These are phyloP conservation scores for Lasioglossum oenotherae DNA, from an alignment of 2,888 invertebrate species.

Conservation along the genomic window DNA sequence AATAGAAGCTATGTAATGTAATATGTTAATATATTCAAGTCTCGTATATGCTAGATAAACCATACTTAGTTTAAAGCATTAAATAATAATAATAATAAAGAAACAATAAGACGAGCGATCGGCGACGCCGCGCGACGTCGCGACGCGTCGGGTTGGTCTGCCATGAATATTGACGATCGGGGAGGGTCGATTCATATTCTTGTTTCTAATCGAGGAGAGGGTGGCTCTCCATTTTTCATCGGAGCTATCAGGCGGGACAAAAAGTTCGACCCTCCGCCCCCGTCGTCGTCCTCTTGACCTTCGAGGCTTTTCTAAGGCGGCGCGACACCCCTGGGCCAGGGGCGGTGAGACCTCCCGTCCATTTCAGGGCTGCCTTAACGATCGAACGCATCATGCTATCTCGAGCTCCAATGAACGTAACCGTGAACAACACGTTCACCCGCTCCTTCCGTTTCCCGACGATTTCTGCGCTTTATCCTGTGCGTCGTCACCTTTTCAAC, in stretches of 20 bases:
- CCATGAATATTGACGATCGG: slow-evolving; percentile 69
- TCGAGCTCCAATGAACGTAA: slow-evolving; percentile 61
- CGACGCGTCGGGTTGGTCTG: slow-evolving; percentile 27
- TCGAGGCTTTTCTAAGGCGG: background rate
- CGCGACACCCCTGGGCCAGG: background rate
- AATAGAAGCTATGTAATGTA: too few species aligned
- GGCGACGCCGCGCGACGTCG: background rate
- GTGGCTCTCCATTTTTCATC: slow-evolving; percentile 70
- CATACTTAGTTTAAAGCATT: too few species aligned
- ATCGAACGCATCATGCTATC: slow-evolving; percentile 72
- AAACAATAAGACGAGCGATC: background rate
- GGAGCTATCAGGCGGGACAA: slow-evolving; percentile 61
- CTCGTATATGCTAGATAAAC: too few species aligned
- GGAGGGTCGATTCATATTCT: slow-evolving; percentile 64
- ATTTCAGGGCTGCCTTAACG: slow-evolving; percentile 59
- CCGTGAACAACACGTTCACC: slow-evolving; percentile 41
- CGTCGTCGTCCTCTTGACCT: background rate
- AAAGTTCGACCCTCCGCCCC: slow-evolving; percentile 36
- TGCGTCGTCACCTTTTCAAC: slow-evolving; percentile 3
- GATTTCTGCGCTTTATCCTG: background rate
- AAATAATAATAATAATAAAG: too few species aligned
- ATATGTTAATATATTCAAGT: too few species aligned
- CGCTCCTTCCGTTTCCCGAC: slow-evolving; percentile 28
- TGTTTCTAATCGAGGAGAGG: slow-evolving; percentile 66
- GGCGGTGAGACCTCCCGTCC: slow-evolving; percentile 22